Base-by-base conservation (phyloP, 2,113 vertebrate species). In the Lycaon pictus region DNA sequence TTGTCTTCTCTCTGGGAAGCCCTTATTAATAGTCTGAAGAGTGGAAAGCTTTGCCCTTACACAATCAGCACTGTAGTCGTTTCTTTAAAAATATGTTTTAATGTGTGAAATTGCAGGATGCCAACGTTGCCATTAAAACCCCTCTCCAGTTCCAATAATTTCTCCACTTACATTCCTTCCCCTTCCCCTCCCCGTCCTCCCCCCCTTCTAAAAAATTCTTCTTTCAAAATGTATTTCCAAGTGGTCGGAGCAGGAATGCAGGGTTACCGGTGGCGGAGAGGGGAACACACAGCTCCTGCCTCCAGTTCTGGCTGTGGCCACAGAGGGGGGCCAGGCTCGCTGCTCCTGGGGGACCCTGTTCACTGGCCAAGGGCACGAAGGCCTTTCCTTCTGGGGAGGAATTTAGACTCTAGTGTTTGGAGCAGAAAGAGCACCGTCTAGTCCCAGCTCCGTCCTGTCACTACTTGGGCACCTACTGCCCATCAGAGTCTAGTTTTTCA, bases 11-110 rank as follows among this genome's bases (percentile, higher is more conserved):
- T 95, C 98, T 99, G 98, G 99, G 99, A 99, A 99, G 98, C 98
- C 98, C 98, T 99, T 99, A 99, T 99, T 99, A 99, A 99, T 98
- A 99, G 99, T 99, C 99, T 98, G 99, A 98, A 98, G 99, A 99
- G 98, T 98, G 98, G 98, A 98, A 98, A 98, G 99, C 99, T 98
- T 98, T 98, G 98, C 98, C 97, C 98, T 98, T 98, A 98, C 93
- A 98, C 98, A 99, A 98, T 99, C 98, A 98, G 98, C 96, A 0
- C 98, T 92, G 96, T 97, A 98, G 98, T 98, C 96, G 79, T 95
- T 3, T 43, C 96, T 94, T 97, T 53, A 84, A 2, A 96, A 99
- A 99, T 98, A 98, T 98, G 98, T 98, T 99, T 98, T 99, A 99
- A 99, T 98, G 98, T 99, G 98, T 98, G 98, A 99, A 99, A 99